Evolutionary conservation across 1,140 invertebrate genomes (phyloP).

Genomic region (Drosophila albomicans): DNA sequence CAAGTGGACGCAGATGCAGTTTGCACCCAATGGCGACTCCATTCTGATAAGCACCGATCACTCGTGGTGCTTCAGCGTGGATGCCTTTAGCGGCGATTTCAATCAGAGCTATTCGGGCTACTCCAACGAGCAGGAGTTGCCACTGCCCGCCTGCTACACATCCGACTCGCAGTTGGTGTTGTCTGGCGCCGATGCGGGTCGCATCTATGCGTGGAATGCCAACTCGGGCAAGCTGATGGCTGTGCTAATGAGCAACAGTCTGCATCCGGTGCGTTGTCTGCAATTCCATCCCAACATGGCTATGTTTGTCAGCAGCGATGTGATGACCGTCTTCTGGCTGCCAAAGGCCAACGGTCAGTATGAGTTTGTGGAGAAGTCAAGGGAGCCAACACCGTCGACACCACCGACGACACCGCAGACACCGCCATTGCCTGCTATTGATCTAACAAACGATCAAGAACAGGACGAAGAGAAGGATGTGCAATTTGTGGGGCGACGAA

Average conservation of each 20-base stretch:
- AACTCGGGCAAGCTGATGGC: slow-evolving; percentile 25
- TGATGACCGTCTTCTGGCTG: slow-evolving; percentile 52
- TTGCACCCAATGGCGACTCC: slow-evolving; percentile 47
- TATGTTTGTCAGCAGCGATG: slow-evolving; percentile 58
- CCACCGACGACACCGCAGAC: neutral
- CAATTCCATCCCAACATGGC: slow-evolving; percentile 49
- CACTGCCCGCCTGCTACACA: slow-evolving; percentile 39
- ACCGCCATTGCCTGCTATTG: neutral
- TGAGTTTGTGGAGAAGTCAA: slow-evolving; percentile 13
- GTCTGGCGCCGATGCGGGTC: slow-evolving; percentile 42
- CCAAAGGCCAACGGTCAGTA: slow-evolving; percentile 18
- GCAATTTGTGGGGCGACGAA: neutral
- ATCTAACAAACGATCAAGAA: slow-evolving; percentile 18
- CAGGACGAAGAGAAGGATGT: neutral
- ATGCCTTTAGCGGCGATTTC: slow-evolving; percentile 33
- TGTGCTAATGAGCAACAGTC: slow-evolving; percentile 35
- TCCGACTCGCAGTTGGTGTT: slow-evolving; percentile 62
- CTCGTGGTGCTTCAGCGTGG: slow-evolving; percentile 56
- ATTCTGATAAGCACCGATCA: slow-evolving; percentile 51
- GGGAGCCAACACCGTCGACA: neutral
- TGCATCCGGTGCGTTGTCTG: slow-evolving; percentile 30
- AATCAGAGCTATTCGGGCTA: slow-evolving; percentile 35
- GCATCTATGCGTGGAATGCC: slow-evolving; percentile 56
- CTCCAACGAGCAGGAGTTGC: slow-evolving; percentile 23
- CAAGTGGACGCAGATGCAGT: slow-evolving; percentile 62